A percentile compares a stretch with the other conserved stretches of the same genome.
phyloP scores from a whole-genome alignment of 2,888 invertebrate species.

The Plusia festucae region DNA sequence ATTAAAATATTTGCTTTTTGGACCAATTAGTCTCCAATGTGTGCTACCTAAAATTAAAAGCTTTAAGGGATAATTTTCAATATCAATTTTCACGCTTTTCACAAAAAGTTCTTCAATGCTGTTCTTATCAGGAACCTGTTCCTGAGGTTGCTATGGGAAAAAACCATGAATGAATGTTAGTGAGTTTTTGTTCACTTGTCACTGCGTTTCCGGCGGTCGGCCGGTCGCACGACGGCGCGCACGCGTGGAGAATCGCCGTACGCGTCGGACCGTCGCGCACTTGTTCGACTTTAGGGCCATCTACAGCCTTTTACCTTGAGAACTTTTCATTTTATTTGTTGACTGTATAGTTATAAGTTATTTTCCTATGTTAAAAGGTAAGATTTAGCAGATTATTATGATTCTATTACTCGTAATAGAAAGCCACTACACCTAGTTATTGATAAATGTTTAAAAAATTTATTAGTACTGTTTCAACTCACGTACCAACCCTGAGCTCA shows the following conservation, averaged over 20 bases:
- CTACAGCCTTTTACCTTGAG: constrained; percentile 28
- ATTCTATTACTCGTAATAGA: background rate
- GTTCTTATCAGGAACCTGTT: constrained; percentile 75
- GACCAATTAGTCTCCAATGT: too few species aligned
- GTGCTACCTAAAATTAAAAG: too few species aligned
- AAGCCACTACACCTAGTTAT: background rate
- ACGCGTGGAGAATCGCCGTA: constrained; percentile 87
- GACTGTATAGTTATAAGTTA: background rate
- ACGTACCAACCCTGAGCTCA: constrained; percentile 62
- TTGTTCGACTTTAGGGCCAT: constrained; percentile 59
- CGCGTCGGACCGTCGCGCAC: constrained; percentile 81
- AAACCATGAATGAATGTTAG: constrained; percentile 82
- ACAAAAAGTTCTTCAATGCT: constrained; percentile 26
- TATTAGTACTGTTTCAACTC: background rate
- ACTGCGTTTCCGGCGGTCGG: constrained; percentile 84
- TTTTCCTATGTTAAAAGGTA: background rate
- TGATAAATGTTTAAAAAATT: background rate
- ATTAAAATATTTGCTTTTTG: too few species aligned
- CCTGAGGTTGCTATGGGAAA: constrained; percentile 71
- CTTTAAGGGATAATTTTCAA: background rate
- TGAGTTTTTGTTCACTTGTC: constrained; percentile 88
- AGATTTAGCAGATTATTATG: background rate
- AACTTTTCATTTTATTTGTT: background rate
- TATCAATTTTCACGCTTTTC: background rate
- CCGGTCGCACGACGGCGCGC: constrained; percentile 73